These are phyloP conservation scores for Cantharis nigra DNA, from an alignment of 2,888 invertebrate species.

Conservation along the genomic window DNA sequence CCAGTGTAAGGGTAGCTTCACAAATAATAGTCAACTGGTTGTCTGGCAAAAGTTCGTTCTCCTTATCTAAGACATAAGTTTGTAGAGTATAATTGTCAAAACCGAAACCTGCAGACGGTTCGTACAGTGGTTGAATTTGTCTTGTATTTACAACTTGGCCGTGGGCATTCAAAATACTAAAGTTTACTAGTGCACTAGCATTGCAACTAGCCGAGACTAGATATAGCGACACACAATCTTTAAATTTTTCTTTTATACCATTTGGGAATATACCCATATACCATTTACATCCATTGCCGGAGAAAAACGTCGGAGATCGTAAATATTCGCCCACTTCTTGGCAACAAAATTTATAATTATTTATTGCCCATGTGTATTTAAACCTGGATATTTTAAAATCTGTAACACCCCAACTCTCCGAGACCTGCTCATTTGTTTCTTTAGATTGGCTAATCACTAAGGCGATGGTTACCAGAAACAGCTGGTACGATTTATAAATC, in stretches of 20 bases:
- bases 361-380: background rate
- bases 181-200: rapidly evolving
- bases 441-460: background rate
- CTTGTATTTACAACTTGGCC: background rate
- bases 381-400: background rate
- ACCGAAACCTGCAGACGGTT: background rate
- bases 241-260: background rate
- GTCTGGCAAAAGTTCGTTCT: background rate
- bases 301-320: background rate
- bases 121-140: background rate
- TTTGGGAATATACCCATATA: background rate
- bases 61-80: background rate
- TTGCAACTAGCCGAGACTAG: background rate
- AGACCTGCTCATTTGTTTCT: background rate
- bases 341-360: background rate
- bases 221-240: background rate
- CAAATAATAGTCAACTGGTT: background rate
- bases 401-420: background rate
- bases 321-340: background rate
- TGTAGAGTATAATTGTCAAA: background rate
- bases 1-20: background rate
- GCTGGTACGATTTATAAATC: background rate
- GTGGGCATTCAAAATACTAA: background rate
- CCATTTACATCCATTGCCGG: background rate
- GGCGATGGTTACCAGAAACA: background rate